Evolutionary conservation across 2,797 vertebrate genomes (phyloP).

Genomic region (Todus mexicanus): DNA sequence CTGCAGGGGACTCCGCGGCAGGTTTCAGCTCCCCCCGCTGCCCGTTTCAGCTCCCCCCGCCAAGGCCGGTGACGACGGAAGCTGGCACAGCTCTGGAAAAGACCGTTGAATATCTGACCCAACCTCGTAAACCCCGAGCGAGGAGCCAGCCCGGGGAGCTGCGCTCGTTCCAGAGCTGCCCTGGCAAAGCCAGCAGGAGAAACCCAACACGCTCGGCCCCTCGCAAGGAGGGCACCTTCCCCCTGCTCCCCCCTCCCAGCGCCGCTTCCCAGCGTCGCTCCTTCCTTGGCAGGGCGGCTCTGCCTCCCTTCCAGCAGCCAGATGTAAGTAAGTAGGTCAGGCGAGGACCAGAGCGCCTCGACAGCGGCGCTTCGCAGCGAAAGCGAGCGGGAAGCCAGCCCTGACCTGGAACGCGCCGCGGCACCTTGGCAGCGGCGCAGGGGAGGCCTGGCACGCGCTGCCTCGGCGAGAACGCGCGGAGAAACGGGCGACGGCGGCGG

Average conservation of each 20-base stretch:
- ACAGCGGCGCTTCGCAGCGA: neutral
- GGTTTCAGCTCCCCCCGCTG: too few species aligned
- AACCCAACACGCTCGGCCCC: neutral
- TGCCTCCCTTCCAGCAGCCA: conserved; percentile 1
- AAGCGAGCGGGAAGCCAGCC: neutral
- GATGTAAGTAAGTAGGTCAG: conserved; percentile 20
- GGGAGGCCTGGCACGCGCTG: neutral
- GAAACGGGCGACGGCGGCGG: neutral
- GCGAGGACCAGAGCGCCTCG: neutral
- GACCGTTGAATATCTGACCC: neutral
- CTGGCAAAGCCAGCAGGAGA: neutral
- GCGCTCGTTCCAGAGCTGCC: neutral
- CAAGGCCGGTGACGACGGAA: neutral
- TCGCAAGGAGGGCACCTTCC: neutral
- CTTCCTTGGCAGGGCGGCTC: neutral
- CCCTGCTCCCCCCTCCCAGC: neutral
- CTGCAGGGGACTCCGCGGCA: neutral
- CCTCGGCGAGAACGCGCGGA: neutral
- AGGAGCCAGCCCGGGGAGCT: neutral
- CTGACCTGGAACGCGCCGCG: neutral
- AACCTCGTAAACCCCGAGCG: neutral
- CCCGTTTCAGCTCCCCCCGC: too few species aligned
- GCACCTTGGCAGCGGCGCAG: neutral
- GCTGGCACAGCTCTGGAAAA: neutral
- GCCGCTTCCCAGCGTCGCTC: neutral